Evolutionary conservation across 2,797 vertebrate genomes (phyloP), one percentile per base, ranked within the genome.

Genomic region (Premnoplex brunnescens): DNA sequence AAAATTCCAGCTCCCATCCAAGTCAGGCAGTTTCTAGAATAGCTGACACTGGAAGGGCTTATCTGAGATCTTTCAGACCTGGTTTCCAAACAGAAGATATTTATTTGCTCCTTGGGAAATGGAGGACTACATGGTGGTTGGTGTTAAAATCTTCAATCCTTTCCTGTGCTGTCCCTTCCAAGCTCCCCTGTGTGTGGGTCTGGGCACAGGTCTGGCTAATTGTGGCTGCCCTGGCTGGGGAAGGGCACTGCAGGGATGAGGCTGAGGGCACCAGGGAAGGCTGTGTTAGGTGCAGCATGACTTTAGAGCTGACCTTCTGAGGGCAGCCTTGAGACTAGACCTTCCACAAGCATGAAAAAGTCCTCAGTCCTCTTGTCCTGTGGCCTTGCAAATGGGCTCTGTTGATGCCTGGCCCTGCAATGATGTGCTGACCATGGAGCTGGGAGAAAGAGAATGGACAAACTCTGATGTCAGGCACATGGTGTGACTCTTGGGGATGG

Each of bases 311-410:
- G 54, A 34, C 0, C 0, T 64, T 48, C 28, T 58, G 11, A 28
- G 52, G 17, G 14, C 15, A 75, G 12, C 81, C 22, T 54, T 36
- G 19, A 73, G 27, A 44, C 16, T 10, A 49, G 28, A 30, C 27
- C 30, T 85, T 60, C 36, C 51, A 14, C 20, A 43, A 22, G 34
- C 18, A 18, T 8, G 23, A 55, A 63, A 27, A 21, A 14, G 4
- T 24, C 34, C 41, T 69, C 37, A 32, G 41, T 46, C 8, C 1
- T 55, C 14, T 21, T 39, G 30, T 14, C 23, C 37, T 26, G 66
- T 48, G 37, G 30, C 71, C n/a, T 51, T 56, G 32, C 3, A 30
- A 36, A 37, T 12, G 43, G 12, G 9, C 30, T 0, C 0, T 14
- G 21, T 32, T 26, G 14, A 12, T 52, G 73, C n/a, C 28, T 28